These are phyloP conservation scores for Neuroterus valhalla DNA, from an alignment of 1,140 invertebrate species.

Conservation along the genomic window DNA sequence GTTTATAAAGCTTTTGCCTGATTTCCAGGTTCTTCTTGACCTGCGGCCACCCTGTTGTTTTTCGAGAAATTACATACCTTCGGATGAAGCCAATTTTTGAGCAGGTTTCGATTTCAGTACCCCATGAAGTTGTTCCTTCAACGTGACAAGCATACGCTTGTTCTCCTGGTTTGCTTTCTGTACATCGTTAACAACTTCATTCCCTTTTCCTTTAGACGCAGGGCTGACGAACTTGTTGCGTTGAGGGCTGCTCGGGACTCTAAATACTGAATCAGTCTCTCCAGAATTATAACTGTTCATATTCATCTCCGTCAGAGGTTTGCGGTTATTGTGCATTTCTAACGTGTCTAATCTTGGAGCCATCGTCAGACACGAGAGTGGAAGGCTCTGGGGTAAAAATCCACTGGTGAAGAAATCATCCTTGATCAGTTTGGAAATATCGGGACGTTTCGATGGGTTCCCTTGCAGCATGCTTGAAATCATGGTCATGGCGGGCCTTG, in stretches of 20 bases:
- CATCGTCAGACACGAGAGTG: conserved; percentile 92
- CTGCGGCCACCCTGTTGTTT: too few species aligned
- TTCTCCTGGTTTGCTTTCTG: conserved; percentile 60
- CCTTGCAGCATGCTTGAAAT: conserved; percentile 90
- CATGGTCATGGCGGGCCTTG: conserved; percentile 84
- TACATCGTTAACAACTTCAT: conserved; percentile 40
- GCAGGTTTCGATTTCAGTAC: conserved; percentile 71
- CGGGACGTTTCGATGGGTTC: conserved; percentile 87
- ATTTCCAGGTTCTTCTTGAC: too few species aligned
- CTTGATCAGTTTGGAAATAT: conserved; percentile 83
- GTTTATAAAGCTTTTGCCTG: too few species aligned
- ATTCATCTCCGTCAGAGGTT: conserved; percentile 83
- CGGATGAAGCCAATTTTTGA: conserved; percentile 59
- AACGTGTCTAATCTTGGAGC: conserved; percentile 89
- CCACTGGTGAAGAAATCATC: conserved; percentile 83
- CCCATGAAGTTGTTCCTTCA: conserved; percentile 63
- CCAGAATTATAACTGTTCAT: conserved; percentile 53
- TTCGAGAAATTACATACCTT: conserved; percentile 54
- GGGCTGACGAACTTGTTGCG: conserved; percentile 37
- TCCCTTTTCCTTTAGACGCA: conserved; percentile 39
- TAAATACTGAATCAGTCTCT: conserved; percentile 50
- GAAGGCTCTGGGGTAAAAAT: conserved; percentile 88
- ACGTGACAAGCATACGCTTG: conserved; percentile 62
- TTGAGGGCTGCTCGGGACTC: conserved; percentile 50
- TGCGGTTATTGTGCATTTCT: conserved; percentile 78